Percentiles rank a stretch among this genome's conserved stretches.
These are phyloP conservation scores for Arvicola amphibius DNA, from an alignment of 2,797 vertebrate species.

Conservation along the genomic window DNA sequence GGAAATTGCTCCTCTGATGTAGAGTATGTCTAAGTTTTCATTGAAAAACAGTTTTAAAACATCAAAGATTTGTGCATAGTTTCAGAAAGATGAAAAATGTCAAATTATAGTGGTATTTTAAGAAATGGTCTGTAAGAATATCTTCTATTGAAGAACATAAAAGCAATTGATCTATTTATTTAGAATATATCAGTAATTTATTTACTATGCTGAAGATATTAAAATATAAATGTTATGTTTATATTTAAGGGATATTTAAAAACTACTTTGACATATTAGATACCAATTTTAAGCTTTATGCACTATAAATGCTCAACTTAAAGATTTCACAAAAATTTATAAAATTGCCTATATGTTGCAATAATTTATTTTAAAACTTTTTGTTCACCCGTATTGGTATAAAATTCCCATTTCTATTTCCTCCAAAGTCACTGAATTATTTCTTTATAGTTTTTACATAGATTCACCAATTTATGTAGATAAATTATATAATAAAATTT, in stretches of 20 bases:
- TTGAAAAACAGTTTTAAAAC: conserved; percentile 36
- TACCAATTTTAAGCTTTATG: neutral
- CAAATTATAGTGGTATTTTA: conserved; percentile 20
- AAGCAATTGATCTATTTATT: neutral
- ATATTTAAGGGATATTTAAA: neutral
- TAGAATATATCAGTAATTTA: conserved; percentile 32
- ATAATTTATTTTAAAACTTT: conserved; percentile 18
- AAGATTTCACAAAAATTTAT: neutral
- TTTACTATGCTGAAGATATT: neutral
- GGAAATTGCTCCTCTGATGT: conserved; percentile 46
- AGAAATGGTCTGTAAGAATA: neutral
- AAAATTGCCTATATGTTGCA: neutral
- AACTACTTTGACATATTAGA: neutral
- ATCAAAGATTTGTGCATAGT: conserved; percentile 15
- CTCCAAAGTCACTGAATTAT: neutral
- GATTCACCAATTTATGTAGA: neutral
- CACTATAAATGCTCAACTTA: neutral
- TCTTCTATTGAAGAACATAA: conserved; percentile 29
- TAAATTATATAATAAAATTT: neutral
- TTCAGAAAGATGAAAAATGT: conserved; percentile 56
- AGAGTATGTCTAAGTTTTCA: conserved; percentile 61
- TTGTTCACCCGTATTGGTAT: neutral
- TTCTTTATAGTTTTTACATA: neutral
- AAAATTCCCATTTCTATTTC: neutral
- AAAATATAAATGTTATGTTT: neutral